Evolutionary conservation across 2,888 invertebrate species (phyloP).

Genomic region (Geotrupes spiniger): DNA sequence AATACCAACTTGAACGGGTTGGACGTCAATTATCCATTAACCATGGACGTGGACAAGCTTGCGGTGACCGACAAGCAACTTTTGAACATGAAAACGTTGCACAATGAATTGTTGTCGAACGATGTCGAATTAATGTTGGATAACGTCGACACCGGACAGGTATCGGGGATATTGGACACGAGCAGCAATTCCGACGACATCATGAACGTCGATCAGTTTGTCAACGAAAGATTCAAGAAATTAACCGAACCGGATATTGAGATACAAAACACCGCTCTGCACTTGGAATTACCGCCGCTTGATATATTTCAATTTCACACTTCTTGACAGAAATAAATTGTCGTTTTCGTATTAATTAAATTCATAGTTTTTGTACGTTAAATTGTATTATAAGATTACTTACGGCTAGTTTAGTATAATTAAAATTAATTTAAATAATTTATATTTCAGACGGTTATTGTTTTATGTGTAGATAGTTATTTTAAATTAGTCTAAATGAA

Average conservation of each 20-base stretch:
- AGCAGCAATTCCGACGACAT: conserved; percentile 47
- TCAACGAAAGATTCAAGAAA: conserved; percentile 48
- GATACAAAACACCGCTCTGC: conserved; percentile 34
- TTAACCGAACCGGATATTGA: conserved; percentile 45
- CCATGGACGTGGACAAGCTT: no score
- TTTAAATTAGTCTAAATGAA: no score
- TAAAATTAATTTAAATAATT: no score
- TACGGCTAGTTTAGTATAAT: no score
- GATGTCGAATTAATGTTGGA: conserved; percentile 44
- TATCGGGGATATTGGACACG: conserved; percentile 41
- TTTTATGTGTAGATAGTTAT: no score
- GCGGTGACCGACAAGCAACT: conserved; percentile 11
- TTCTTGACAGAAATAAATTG: conserved; percentile 12
- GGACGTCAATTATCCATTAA: no score
- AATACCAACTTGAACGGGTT: no score
- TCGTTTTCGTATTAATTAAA: no score
- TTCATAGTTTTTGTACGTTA: no score
- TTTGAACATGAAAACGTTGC: conserved; percentile 26
- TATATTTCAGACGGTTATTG: no score
- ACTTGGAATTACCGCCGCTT: conserved; percentile 43
- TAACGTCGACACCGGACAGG: conserved; percentile 37
- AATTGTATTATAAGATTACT: no score
- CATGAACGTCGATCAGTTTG: conserved; percentile 50
- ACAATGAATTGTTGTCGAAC: conserved; percentile 35
- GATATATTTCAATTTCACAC: conserved; percentile 46